A percentile compares a stretch with the other conserved stretches of the same genome.
These are phyloP conservation scores for Penaeus monodon DNA, from an alignment of 2,888 invertebrate genomes.

Conservation along the genomic window DNA sequence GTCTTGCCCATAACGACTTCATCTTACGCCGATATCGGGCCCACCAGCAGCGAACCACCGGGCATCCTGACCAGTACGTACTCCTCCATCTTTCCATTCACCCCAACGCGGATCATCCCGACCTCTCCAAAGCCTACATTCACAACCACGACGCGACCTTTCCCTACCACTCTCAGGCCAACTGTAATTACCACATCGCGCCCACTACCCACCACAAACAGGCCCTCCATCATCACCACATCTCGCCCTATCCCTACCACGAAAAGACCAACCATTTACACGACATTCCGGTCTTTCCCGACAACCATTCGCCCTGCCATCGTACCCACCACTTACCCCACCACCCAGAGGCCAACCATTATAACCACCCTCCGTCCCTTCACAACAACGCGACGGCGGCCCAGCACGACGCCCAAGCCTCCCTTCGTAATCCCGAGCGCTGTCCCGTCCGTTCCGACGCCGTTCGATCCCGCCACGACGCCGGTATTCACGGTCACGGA, in stretches of 20 bases:
- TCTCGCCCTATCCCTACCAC: neutral
- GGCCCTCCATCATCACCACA: neutral
- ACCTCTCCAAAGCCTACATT: constrained; percentile 9
- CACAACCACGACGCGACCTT: neutral
- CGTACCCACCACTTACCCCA: neutral
- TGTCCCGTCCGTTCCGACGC: neutral
- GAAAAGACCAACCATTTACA: constrained; percentile 3
- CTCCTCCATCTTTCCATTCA: too few relatives aligned
- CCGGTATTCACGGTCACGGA: constrained; percentile 30
- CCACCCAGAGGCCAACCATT: neutral
- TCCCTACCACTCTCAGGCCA: neutral
- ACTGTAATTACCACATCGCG: neutral
- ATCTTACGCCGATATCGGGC: too few relatives aligned
- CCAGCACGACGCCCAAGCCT: neutral
- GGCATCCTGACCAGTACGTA: too few relatives aligned
- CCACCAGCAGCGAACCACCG: too few relatives aligned
- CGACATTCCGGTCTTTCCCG: neutral
- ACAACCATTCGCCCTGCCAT: neutral
- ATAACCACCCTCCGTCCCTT: neutral
- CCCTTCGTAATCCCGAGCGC: neutral
- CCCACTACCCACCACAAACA: constrained; percentile 4
- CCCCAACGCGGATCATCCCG: neutral
- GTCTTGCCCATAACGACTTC: too few relatives aligned
- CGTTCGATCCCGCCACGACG: constrained; percentile 25
- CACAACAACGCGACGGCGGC: constrained; percentile 13